phyloP scores from a whole-genome alignment of 2,888 invertebrate genomes.

The Rotaria magnacalcarata region DNA sequence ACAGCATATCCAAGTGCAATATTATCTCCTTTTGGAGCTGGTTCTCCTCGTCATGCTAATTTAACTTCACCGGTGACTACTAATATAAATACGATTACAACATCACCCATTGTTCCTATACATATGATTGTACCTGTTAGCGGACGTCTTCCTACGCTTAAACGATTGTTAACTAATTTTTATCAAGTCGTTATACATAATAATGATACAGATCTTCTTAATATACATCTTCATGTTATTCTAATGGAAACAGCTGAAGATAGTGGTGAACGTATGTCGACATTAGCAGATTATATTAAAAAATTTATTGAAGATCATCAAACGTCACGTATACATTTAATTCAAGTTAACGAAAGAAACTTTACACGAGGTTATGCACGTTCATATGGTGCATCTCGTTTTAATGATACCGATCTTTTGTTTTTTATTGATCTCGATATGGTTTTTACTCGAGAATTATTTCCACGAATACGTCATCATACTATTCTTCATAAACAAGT shows the following conservation, averaged over 20 bases:
- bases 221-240: slow-evolving; percentile 21
- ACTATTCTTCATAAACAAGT: slow-evolving; percentile 62
- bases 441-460: slow-evolving; percentile 71
- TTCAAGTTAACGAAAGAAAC: slow-evolving; percentile 23
- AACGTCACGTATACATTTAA: slow-evolving; percentile 30
- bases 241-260: slow-evolving; percentile 37
- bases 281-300: slow-evolving; percentile 28
- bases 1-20: slow-evolving; percentile 23
- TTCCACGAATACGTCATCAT: slow-evolving; percentile 66
- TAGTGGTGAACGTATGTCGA: slow-evolving; percentile 26
- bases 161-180: background rate
- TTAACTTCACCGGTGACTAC: background rate
- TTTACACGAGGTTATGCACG: slow-evolving; percentile 64
- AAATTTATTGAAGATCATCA: slow-evolving; percentile 21
- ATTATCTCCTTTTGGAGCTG: background rate
- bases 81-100: background rate
- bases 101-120: background rate
- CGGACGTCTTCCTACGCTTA: background rate
- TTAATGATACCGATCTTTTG: slow-evolving; percentile 68
- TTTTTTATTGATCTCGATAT: slow-evolving; percentile 96
- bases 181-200: background rate
- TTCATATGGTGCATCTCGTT: slow-evolving; percentile 60
- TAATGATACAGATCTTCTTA: background rate
- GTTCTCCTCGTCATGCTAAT: background rate
- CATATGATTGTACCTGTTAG: slow-evolving; percentile 27